Evolutionary conservation across 2,113 vertebrate species (phyloP).

Genomic region (Heterocephalus glaber): DNA sequence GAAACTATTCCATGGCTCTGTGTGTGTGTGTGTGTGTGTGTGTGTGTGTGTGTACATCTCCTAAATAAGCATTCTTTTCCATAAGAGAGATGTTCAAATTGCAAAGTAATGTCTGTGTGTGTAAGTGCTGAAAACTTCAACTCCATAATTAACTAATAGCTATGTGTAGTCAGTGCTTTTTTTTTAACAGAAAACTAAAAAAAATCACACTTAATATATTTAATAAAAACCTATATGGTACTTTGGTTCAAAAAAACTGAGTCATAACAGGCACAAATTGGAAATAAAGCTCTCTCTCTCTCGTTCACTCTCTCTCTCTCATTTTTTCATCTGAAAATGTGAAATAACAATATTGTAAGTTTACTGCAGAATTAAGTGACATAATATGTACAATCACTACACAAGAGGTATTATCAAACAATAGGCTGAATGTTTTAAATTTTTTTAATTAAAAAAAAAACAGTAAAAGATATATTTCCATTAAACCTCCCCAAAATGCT

Average conservation of each 20-base stretch:
- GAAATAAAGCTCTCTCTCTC: neutral
- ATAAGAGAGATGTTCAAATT: neutral
- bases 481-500: neutral
- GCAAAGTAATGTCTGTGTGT: too few species aligned
- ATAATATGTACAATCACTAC: neutral
- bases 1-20: neutral
- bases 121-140: neutral
- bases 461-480: neutral
- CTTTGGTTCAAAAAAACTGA: neutral
- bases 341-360: neutral
- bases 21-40: neutral
- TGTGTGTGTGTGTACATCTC: neutral
- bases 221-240: neutral
- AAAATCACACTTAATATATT: neutral
- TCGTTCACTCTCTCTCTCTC: neutral
- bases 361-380: neutral
- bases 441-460: neutral
- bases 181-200: constrained; percentile 16
- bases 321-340: neutral
- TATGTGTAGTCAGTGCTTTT: neutral
- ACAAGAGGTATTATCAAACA: neutral
- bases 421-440: neutral
- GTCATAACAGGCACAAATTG: neutral
- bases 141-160: constrained; percentile 35
- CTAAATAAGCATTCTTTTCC: neutral